Percentiles rank a stretch among this genome's conserved stretches.
Conservation (phyloP, 1,140 invertebrate species). For the Schlechtendalia chinensis region DNA sequence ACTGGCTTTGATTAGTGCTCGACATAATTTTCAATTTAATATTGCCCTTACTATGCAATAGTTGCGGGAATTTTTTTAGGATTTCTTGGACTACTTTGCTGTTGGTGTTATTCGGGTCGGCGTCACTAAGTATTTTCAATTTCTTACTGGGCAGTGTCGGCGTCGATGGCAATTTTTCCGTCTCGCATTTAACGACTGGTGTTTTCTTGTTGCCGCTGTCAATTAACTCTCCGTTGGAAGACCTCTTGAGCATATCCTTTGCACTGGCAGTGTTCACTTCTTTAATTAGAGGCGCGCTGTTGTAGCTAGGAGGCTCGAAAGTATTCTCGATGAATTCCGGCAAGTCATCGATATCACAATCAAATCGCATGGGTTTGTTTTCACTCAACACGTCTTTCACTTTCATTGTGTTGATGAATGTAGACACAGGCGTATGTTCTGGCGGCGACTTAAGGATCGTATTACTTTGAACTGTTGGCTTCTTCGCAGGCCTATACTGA, state of each 20-base stretch:
- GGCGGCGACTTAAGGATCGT: not conserved
- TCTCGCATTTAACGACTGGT: conserved; percentile 5
- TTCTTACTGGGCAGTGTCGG: not conserved
- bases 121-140: conserved; percentile 40
- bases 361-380: conserved; percentile 44
- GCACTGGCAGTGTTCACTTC: conserved; percentile 25
- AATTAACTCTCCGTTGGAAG: conserved; percentile 39
- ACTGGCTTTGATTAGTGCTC: conserved; percentile 55
- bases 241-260: conserved; percentile 37
- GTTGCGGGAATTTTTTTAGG: conserved; percentile 78
- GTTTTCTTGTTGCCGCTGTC: not conserved
- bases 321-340: conserved; percentile 36
- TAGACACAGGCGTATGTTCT: conserved; percentile 33
- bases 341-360: conserved; percentile 26
- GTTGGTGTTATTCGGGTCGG: conserved; percentile 55
- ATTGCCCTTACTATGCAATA: conserved; percentile 73
- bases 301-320: conserved; percentile 25
- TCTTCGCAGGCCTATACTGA: conserved; percentile 39
- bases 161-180: not conserved
- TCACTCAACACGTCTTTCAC: conserved; percentile 42
- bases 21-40: conserved; percentile 81
- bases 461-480: not conserved
- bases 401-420: conserved; percentile 46
- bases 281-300: conserved; percentile 40
- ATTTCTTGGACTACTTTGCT: conserved; percentile 71